Conservation (phyloP, 1,140 invertebrate genomes). For the Myzus persicae region DNA sequence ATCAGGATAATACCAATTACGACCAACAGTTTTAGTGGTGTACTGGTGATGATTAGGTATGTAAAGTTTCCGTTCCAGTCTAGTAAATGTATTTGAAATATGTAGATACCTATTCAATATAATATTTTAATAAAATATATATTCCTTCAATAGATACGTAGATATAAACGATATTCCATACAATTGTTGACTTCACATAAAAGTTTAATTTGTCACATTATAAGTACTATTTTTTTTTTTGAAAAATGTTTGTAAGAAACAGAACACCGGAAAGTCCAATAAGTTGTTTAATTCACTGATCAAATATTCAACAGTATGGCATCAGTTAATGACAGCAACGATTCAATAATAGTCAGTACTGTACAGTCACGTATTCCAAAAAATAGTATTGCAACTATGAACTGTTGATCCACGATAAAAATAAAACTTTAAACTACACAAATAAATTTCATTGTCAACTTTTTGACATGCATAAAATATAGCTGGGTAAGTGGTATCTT, state of each 20-base stretch:
- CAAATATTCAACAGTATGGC: too few relatives aligned
- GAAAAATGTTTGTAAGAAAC: not conserved
- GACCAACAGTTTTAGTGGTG: not conserved
- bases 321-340: not conserved
- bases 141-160: not conserved
- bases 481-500: not conserved
- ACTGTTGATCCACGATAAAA: not conserved
- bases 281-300: not conserved
- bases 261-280: not conserved
- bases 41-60: not conserved
- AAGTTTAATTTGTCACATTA: not conserved
- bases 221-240: not conserved
- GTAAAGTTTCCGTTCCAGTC: not conserved
- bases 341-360: not conserved
- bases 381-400: not conserved
- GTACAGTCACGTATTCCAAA: not conserved
- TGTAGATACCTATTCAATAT: not conserved
- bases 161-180: not conserved
- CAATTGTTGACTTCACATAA: not conserved
- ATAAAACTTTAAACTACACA: not conserved
- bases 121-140: not conserved
- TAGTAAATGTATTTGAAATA: not conserved
- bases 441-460: not conserved
- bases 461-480: not conserved
- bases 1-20: not conserved